phyloP scores from a whole-genome alignment of 2,888 invertebrate species.

The Catotricha subobsoleta region DNA sequence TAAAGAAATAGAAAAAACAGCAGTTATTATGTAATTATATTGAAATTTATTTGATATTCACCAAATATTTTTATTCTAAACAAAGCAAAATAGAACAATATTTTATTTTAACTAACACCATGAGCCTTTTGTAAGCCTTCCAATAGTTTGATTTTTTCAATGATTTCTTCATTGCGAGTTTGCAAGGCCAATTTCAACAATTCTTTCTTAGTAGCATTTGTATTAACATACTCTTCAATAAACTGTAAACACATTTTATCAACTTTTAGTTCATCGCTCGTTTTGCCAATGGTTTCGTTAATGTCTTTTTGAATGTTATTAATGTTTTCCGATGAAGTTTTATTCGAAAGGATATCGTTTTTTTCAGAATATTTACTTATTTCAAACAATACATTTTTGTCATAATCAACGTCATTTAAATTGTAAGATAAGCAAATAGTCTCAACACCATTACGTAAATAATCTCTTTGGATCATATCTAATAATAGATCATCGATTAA shows the following conservation, averaged over 20 bases:
- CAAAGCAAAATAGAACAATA: neutral
- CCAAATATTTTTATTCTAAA: neutral
- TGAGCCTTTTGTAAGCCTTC: conserved; percentile 50
- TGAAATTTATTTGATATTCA: neutral
- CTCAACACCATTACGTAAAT: conserved; percentile 37
- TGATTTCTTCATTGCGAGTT: conserved; percentile 46
- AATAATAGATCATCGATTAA: conserved; percentile 60
- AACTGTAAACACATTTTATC: conserved; percentile 38
- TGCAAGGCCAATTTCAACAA: conserved; percentile 54
- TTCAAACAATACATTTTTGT: conserved; percentile 15
- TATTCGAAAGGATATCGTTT: conserved; percentile 8
- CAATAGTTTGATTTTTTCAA: conserved; percentile 38
- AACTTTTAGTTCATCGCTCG: conserved; percentile 29
- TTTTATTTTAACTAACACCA: conserved; percentile 32
- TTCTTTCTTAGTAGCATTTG: conserved; percentile 44
- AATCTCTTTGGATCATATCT: conserved; percentile 44
- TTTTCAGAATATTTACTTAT: conserved; percentile 15
- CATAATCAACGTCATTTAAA: conserved; percentile 31
- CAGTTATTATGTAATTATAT: neutral
- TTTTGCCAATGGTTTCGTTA: conserved; percentile 35
- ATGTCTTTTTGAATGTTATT: conserved; percentile 28
- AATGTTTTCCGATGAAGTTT: conserved; percentile 13
- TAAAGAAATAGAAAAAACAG: neutral
- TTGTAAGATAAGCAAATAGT: conserved; percentile 37
- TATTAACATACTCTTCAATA: conserved; percentile 41